Evolutionary conservation across 2,113 vertebrate species (phyloP).

Genomic region (Alaudala cheleensis): DNA sequence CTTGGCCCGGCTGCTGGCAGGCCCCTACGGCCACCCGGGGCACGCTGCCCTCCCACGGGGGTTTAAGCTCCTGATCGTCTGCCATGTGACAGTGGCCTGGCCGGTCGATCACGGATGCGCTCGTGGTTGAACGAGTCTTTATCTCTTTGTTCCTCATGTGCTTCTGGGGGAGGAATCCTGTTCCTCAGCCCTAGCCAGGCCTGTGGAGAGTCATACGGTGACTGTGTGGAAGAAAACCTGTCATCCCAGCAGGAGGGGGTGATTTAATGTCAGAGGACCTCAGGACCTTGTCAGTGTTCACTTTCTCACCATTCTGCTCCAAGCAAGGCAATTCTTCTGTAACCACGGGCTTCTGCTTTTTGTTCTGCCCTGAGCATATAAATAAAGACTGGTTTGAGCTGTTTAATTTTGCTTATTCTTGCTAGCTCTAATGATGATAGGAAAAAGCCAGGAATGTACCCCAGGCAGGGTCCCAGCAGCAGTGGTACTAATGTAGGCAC

Average conservation of each 20-base stretch:
- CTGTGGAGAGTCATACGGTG: background rate
- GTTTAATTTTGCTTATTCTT: background rate
- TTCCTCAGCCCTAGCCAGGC: background rate
- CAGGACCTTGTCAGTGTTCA: background rate
- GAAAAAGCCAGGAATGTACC: background rate
- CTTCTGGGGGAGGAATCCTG: background rate
- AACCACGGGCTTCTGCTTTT: background rate
- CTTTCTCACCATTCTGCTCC: background rate
- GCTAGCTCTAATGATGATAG: background rate
- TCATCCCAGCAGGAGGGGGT: background rate
- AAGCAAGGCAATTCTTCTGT: background rate
- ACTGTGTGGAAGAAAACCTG: background rate
- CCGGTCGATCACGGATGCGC: fast-evolving
- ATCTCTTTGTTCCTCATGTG: background rate
- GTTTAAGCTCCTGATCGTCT: too few species aligned
- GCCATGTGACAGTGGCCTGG: background rate
- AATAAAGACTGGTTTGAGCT: background rate
- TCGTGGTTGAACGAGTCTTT: background rate
- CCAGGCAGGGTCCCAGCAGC: background rate
- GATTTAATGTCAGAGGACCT: background rate
- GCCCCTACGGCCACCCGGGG: fast-evolving
- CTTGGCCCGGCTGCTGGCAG: background rate
- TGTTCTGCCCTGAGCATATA: background rate
- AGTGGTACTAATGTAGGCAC: background rate
- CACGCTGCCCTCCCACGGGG: background rate